These are phyloP conservation scores for Sebastes dallii DNA, from an alignment of 2,797 vertebrate genomes.

Conservation along the genomic window DNA sequence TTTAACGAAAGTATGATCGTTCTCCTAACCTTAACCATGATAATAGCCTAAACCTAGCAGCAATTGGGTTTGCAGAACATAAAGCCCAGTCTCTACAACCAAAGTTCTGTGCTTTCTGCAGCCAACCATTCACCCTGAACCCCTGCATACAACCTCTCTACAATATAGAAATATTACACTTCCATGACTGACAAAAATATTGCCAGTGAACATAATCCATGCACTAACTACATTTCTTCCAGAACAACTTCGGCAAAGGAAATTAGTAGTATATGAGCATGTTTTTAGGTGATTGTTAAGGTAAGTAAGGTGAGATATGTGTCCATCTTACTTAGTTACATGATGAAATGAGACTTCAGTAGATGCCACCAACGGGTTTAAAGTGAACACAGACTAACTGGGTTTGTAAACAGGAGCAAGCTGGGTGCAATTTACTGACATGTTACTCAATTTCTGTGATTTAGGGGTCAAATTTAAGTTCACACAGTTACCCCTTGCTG, in stretches of 20 bases:
- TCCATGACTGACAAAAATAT: not conserved
- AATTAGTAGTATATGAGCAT: not conserved
- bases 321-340: not conserved
- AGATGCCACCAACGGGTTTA: not conserved
- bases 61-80: not conserved
- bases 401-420: slow-evolving; percentile 20
- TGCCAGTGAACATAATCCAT: slow-evolving; percentile 1
- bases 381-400: not conserved
- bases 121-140: not conserved
- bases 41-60: not conserved
- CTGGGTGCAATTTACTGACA: slow-evolving; percentile 30
- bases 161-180: not conserved
- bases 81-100: not conserved
- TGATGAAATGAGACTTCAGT: not conserved
- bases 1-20: not conserved
- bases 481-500: slow-evolving; percentile 6
- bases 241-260: not conserved
- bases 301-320: not conserved
- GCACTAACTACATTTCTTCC: not conserved
- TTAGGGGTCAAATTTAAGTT: slow-evolving; percentile 20
- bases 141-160: not conserved
- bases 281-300: not conserved
- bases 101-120: not conserved
- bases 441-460: slow-evolving; percentile 28
- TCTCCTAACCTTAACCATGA: not conserved